These are phyloP conservation scores for Podiceps cristatus DNA, from an alignment of 2,113 vertebrate genomes.

Conservation along the genomic window DNA sequence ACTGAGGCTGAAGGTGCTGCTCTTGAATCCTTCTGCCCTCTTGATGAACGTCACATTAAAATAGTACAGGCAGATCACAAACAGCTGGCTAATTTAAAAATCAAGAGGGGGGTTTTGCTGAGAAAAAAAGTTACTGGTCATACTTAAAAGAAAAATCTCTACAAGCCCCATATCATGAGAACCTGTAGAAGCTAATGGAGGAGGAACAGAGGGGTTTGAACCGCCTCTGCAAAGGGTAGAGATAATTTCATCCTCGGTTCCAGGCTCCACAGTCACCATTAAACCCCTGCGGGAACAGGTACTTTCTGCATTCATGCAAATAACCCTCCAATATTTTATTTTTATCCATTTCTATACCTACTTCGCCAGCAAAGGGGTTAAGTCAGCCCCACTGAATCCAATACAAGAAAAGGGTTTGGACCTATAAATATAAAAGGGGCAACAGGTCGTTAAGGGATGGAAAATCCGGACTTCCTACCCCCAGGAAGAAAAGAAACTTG, in stretches of 20 bases:
- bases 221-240: background rate
- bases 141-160: background rate
- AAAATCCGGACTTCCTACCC: background rate
- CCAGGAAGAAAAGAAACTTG: background rate
- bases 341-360: background rate
- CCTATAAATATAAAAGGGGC: background rate
- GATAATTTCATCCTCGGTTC: background rate
- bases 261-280: background rate
- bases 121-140: background rate
- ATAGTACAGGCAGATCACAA: background rate
- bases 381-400: background rate
- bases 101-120: fast-evolving
- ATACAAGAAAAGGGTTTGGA: background rate
- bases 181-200: background rate
- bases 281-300: background rate
- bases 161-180: background rate
- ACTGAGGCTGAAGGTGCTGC: background rate
- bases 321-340: background rate
- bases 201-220: background rate
- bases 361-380: background rate
- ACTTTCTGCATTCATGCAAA: background rate
- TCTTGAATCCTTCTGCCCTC: background rate
- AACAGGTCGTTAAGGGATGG: background rate
- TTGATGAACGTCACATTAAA: background rate
- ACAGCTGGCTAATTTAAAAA: background rate